These are phyloP conservation scores for Rousettus leschenaultii DNA, from an alignment of 2,113 vertebrate genomes.

Conservation along the genomic window DNA sequence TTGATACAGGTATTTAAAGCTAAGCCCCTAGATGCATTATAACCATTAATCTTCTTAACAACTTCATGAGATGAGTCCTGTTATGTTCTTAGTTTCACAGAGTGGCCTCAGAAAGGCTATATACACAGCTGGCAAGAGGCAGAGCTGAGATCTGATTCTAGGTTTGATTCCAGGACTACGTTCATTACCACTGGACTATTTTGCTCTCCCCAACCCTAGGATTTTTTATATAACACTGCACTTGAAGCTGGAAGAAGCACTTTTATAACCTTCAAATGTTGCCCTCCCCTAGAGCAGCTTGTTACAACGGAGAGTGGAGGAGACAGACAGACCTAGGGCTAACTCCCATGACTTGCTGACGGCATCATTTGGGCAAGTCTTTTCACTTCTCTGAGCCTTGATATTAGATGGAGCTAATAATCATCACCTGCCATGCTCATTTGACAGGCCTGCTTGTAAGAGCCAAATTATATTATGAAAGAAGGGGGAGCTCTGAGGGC, in stretches of 20 bases:
- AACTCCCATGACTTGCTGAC: not conserved
- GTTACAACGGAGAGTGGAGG: not conserved
- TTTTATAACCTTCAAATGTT: not conserved
- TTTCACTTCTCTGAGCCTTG: constrained; percentile 2
- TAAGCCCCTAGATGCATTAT: not conserved
- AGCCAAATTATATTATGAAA: not conserved
- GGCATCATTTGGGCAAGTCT: not conserved
- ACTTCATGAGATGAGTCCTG: not conserved
- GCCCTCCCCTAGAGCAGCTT: not conserved
- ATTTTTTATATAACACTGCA: not conserved
- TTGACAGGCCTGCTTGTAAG: not conserved
- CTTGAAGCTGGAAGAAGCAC: not conserved
- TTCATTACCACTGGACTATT: not conserved
- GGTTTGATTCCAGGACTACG: not conserved
- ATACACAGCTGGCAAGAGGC: not conserved
- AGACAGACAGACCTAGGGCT: not conserved
- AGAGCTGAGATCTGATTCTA: not conserved
- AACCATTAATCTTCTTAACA: not conserved
- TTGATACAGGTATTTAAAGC: not conserved
- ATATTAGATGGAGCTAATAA: not conserved
- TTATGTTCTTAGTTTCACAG: constrained; percentile 16
- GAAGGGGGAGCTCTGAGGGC: not conserved
- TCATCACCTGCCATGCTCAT: not conserved
- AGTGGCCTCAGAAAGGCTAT: not conserved
- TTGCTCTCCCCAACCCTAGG: not conserved